Evolutionary conservation across 2,797 vertebrate species (phyloP), one percentile per base, ranked within the genome.

Genomic region (Sebastes oblongus): DNA sequence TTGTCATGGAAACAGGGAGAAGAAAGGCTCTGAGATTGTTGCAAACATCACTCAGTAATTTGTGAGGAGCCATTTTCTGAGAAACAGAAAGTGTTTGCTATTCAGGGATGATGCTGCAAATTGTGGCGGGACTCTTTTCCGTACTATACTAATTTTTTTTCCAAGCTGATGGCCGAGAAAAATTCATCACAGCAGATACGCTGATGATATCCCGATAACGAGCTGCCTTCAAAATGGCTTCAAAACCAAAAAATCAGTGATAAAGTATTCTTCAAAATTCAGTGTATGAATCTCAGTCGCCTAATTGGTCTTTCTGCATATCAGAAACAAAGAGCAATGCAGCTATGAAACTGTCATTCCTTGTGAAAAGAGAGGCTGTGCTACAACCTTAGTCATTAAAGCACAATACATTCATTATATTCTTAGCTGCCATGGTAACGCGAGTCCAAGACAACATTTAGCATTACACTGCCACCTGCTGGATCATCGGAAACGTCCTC

Each of bases 1-100:
- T 96, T 92, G 94, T 95, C 95, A 96, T 96, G 94, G 96, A 95
- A 96, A 96, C 96, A 93, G 86, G 81, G 86, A 93, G 89, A 94
- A 94, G 93, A 96, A 95, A 95, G 91, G 89, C 89, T 88, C 16
- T 7, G 89, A 87, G 94, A 92, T 90, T 92, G 93, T 92, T 93
- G 85, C 88, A 91, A 94, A 92, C 91, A 95, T 91, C 92, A 78
- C 88, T 94, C 91, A 82, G 94, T 94, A 85, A 95, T 94, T 93
- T 93, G 90, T 70, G 77, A 84, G 92, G 79, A 93, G 92, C 94
- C 93, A 94, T 95, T 94, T 96, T 95, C 92, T 92, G 82, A 88
- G 81, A 91, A 90, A 89, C 80, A 83, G 42, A 93, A 86, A 78
- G 39, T 61, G 72, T 76, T 88, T 88, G 77, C 74, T 83, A 58